These are phyloP conservation scores for Scophthalmus maximus DNA, from an alignment of 2,113 vertebrate genomes.

Conservation along the genomic window DNA sequence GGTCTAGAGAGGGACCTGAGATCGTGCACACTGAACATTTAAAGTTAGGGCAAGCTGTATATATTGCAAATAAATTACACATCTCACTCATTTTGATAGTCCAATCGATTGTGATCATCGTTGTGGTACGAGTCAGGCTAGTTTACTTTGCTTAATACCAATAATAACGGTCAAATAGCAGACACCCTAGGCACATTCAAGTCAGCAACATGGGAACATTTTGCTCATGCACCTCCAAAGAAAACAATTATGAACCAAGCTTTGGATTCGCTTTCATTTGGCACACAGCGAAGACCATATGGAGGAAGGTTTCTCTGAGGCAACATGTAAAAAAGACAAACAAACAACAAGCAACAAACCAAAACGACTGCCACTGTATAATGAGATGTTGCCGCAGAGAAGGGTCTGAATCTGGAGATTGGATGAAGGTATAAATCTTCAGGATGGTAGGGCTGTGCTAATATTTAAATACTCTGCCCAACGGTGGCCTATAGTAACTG, in stretches of 20 bases:
- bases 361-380: no score
- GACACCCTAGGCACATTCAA: background rate
- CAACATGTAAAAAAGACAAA: slow-evolving; percentile 12
- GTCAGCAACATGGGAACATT: background rate
- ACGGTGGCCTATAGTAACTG: background rate
- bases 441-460: background rate
- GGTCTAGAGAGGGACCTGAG: background rate
- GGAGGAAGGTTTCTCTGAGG: slow-evolving; percentile 24
- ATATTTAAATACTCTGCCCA: slow-evolving; percentile 18
- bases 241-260: background rate
- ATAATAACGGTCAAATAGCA: background rate
- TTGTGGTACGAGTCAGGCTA: background rate
- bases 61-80: background rate
- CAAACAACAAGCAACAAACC: slow-evolving; percentile 16
- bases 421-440: slow-evolving; percentile 2
- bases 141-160: background rate
- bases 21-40: background rate
- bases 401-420: background rate
- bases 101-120: background rate
- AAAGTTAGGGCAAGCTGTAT: background rate
- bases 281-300: background rate
- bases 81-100: background rate
- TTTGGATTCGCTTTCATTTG: background rate
- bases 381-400: slow-evolving; percentile 16
- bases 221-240: background rate